Base-by-base conservation (phyloP, 2,113 vertebrate species). In the Procavia capensis region DNA sequence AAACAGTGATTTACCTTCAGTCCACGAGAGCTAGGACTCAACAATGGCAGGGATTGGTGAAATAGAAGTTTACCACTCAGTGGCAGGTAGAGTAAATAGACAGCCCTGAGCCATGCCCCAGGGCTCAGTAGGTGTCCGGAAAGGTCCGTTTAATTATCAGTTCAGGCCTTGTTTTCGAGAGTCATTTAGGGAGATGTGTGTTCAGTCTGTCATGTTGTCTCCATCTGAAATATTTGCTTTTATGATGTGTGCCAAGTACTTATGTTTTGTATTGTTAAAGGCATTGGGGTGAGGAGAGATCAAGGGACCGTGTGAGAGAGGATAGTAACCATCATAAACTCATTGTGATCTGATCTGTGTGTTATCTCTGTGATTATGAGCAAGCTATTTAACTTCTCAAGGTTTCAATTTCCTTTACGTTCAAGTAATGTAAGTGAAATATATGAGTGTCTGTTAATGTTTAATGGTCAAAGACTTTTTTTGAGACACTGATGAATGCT, bases 161-260 rank as follows among this genome's bases (percentile, higher is more conserved):
- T n/a, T n/a, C n/a, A n/a, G n/a, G n/a, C n/a, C n/a, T n/a, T n/a
- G n/a, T n/a, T n/a, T n/a, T n/a, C n/a, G n/a, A n/a, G n/a, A n/a
- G n/a, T n/a, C n/a, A n/a, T n/a, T n/a, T n/a, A n/a, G n/a, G n/a
- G n/a, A n/a, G n/a, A n/a, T n/a, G n/a, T n/a, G n/a, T n/a, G n/a
- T n/a, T n/a, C n/a, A n/a, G n/a, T n/a, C n/a, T n/a, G n/a, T n/a
- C n/a, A n/a, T n/a, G n/a, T n/a, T n/a, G n/a, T n/a, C n/a, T n/a
- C n/a, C n/a, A n/a, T n/a, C n/a, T n/a, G 9, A 82, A 50, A 75
- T 17, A 63, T 84, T 88, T 92, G 20, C 79, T 86, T 90, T 76
- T 87, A n/a, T 86, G 27, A 25, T 90, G 10, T 83, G 11, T 95
- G 61, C 45, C 81, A 66, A 34, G n/a, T 70, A 74, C 29, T 93